A percentile compares a stretch with the other conserved stretches of the same genome.
These are phyloP conservation scores for Novumbra hubbsi DNA, from an alignment of 2,797 vertebrate species.

Conservation along the genomic window DNA sequence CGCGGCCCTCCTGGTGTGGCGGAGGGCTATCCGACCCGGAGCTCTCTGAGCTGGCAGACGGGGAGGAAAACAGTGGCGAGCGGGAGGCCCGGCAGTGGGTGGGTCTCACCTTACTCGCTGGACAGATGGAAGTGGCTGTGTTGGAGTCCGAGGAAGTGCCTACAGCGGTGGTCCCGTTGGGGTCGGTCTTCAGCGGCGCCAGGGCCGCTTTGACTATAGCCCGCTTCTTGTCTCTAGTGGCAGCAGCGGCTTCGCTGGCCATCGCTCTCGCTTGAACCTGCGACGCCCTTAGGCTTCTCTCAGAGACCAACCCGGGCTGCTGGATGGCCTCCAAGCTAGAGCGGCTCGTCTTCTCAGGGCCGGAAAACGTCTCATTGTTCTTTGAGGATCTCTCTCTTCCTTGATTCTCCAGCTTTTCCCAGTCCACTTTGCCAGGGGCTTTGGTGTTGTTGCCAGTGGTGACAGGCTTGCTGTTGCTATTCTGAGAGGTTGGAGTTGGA, in stretches of 20 bases:
- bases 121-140: constrained; percentile 58
- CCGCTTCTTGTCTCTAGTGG: constrained; percentile 80
- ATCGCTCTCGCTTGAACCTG: constrained; percentile 69
- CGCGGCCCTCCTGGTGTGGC: constrained; percentile 45
- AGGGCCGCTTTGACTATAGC: constrained; percentile 73
- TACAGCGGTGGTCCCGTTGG: constrained; percentile 72
- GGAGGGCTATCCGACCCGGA: constrained; percentile 73
- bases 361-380: constrained; percentile 66
- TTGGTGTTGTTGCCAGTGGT: constrained; percentile 66
- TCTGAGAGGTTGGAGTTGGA: constrained; percentile 49
- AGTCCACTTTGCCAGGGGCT: constrained; percentile 62
- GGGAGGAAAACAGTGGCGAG: constrained; percentile 67
- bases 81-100: constrained; percentile 49
- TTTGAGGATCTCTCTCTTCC: constrained; percentile 74
- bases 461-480: constrained; percentile 65
- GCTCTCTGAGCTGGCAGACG: constrained; percentile 75
- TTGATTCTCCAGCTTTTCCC: constrained; percentile 66
- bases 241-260: constrained; percentile 69
- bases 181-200: constrained; percentile 77
- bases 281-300: constrained; percentile 57
- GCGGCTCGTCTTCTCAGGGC: constrained; percentile 67
- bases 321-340: constrained; percentile 38
- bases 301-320: constrained; percentile 60
- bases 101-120: constrained; percentile 57
- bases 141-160: constrained; percentile 62